Evolutionary conservation across 1,140 invertebrate genomes (phyloP).

Genomic region (Hydropsyche tenuis): DNA sequence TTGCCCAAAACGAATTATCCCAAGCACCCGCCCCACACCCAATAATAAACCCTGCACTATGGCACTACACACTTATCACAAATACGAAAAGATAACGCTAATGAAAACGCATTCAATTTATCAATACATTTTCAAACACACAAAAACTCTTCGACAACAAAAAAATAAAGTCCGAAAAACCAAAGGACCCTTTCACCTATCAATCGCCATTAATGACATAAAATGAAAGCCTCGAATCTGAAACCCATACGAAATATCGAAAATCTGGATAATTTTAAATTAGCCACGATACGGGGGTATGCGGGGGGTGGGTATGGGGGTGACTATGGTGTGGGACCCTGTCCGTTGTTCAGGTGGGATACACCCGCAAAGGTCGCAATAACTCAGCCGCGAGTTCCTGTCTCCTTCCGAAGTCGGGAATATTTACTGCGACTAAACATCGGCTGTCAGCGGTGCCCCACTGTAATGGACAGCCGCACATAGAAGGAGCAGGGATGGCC

Average conservation of each 20-base stretch:
- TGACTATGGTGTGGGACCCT: constrained; percentile 14
- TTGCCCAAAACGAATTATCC: background rate
- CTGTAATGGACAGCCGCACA: constrained; percentile 33
- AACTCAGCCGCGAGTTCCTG: constrained; percentile 44
- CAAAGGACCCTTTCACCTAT: constrained; percentile 1
- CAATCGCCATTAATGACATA: constrained; percentile 5
- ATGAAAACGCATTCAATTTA: too few relatives aligned
- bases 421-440: constrained; percentile 49
- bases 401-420: constrained; percentile 32
- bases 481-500: background rate
- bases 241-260: background rate
- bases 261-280: too few relatives aligned
- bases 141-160: background rate
- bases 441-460: constrained; percentile 42
- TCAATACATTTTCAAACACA: too few relatives aligned
- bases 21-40: too few relatives aligned
- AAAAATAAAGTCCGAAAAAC: background rate
- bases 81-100: too few relatives aligned
- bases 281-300: too few relatives aligned
- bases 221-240: background rate
- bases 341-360: constrained; percentile 30
- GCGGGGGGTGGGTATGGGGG: background rate
- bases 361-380: constrained; percentile 39
- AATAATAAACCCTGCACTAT: background rate
- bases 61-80: too few relatives aligned